Percentiles rank a stretch among this genome's conserved stretches.
Conservation (phyloP, 2,797 vertebrate genomes). For the Macropus fuliginosus region DNA sequence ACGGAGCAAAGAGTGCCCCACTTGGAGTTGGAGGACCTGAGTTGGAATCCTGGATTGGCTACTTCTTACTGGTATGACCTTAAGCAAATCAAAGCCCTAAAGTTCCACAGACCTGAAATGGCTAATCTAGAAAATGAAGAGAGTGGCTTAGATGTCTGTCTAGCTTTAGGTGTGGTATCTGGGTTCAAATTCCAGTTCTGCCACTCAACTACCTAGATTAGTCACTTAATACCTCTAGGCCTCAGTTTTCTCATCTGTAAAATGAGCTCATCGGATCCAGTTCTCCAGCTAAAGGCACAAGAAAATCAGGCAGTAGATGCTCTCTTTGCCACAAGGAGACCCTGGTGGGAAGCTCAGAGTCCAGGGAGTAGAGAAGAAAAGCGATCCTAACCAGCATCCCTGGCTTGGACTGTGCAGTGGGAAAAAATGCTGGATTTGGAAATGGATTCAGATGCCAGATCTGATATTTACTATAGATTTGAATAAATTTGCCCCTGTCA, state of each 20-base stretch:
- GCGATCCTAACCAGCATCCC: neutral
- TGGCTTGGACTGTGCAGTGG: neutral
- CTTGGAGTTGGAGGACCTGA: neutral
- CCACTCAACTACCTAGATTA: neutral
- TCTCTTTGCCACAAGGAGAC: neutral
- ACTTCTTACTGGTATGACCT: neutral
- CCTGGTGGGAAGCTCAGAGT: neutral
- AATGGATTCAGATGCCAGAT: neutral
- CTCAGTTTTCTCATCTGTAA: neutral
- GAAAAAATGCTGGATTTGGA: neutral
- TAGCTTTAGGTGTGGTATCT: neutral
- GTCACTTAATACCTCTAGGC: neutral
- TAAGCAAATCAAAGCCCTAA: too few relatives aligned
- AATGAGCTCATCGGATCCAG: neutral
- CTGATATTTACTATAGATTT: neutral
- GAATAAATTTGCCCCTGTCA: neutral
- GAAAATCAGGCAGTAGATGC: neutral
- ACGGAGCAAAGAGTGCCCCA: neutral
- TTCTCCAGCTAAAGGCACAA: neutral
- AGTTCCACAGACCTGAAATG: neutral
- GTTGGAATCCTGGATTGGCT: neutral
- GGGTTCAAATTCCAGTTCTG: neutral
- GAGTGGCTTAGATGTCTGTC: neutral
- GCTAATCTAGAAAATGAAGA: neutral
- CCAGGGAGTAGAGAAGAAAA: neutral